Evolutionary conservation across 2,888 invertebrate species (phyloP).

Genomic region (Agrotis exclamationis): DNA sequence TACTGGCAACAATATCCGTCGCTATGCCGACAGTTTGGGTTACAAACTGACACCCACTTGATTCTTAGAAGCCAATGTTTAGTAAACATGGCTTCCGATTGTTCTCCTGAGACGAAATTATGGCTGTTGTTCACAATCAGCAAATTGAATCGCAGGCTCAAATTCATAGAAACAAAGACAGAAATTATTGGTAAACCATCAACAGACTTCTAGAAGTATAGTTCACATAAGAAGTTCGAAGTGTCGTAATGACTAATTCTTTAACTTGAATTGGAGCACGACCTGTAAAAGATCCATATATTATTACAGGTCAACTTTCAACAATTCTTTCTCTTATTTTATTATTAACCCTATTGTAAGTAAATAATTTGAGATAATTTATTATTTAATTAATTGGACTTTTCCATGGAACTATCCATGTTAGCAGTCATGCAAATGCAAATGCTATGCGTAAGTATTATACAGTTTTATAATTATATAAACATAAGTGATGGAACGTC

Average conservation of each 20-base stretch:
- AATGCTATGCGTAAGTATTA: background rate
- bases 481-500: background rate
- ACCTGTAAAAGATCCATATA: too few relatives aligned
- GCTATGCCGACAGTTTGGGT: constrained; percentile 20
- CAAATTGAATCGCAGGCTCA: constrained; percentile 14
- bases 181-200: background rate
- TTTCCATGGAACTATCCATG: background rate
- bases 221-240: background rate
- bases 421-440: background rate
- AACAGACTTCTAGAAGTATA: background rate
- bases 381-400: too few relatives aligned
- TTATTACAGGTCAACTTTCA: too few relatives aligned
- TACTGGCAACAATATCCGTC: constrained; percentile 40
- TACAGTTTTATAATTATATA: background rate
- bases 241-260: background rate
- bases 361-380: too few relatives aligned
- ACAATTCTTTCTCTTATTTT: too few relatives aligned
- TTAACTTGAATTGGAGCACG: too few relatives aligned
- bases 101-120: constrained; percentile 13
- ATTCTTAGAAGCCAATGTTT: constrained; percentile 80
- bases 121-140: constrained; percentile 7
- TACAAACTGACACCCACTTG: constrained; percentile 65
- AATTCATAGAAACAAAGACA: constrained; percentile 6
- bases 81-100: constrained; percentile 72
- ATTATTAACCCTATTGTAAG: too few relatives aligned